Conservation (phyloP, 2,113 vertebrate genomes). For the Nicator chloris region DNA sequence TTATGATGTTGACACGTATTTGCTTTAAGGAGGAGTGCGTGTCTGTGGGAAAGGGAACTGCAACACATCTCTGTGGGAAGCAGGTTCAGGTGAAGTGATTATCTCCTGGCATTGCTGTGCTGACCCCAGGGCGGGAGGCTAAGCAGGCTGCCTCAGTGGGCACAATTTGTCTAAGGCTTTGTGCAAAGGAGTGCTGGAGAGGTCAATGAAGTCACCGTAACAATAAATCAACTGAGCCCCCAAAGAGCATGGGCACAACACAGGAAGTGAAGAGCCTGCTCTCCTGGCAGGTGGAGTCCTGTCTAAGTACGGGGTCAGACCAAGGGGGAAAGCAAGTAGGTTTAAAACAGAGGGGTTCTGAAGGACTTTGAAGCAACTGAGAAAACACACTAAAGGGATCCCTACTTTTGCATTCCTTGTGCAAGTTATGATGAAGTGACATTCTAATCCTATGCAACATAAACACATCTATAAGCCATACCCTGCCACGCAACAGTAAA, state of each 20-base stretch:
- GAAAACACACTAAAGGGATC: background rate
- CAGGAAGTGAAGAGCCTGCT: background rate
- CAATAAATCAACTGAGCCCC: background rate
- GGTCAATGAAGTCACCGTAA: accelerated
- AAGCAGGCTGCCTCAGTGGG: background rate
- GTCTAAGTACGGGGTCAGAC: background rate
- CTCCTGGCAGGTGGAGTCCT: background rate
- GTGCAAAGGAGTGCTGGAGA: background rate
- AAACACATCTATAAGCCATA: background rate
- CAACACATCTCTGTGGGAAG: background rate
- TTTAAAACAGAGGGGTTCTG: background rate
- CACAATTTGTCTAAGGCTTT: background rate
- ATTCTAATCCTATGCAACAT: background rate
- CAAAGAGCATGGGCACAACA: background rate
- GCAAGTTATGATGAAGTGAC: background rate
- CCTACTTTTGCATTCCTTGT: background rate
- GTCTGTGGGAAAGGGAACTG: background rate
- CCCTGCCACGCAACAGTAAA: accelerated
- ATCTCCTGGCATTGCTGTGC: background rate
- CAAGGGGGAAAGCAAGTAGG: background rate
- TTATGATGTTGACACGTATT: background rate
- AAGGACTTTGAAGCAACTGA: background rate
- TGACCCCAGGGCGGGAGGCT: accelerated
- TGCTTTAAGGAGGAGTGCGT: background rate
- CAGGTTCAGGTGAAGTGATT: background rate